Evolutionary conservation across 1,140 invertebrate genomes (phyloP).

Genomic region (Bombus haemorrhoidalis): DNA sequence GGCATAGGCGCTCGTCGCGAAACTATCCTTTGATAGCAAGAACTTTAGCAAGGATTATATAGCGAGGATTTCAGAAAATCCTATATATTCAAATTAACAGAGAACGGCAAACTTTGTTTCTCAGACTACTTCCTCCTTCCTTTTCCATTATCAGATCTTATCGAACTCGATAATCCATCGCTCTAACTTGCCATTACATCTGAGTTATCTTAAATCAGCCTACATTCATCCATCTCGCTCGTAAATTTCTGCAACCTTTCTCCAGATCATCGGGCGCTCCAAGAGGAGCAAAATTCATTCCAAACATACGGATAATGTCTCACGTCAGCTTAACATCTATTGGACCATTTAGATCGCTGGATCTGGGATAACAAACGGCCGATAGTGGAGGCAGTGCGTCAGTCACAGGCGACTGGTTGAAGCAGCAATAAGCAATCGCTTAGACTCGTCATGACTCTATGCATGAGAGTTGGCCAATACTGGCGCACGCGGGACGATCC

Average conservation of each 20-base stretch:
- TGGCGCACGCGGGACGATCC: constrained; percentile 52
- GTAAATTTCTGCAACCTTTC: too few relatives aligned
- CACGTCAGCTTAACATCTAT: neutral
- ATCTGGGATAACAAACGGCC: constrained; percentile 66
- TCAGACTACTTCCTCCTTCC: neutral
- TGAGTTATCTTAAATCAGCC: too few relatives aligned
- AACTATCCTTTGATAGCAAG: too few relatives aligned
- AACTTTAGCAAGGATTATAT: too few relatives aligned
- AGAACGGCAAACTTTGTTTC: too few relatives aligned
- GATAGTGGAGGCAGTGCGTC: constrained; percentile 62
- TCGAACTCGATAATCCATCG: neutral
- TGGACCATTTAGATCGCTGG: neutral
- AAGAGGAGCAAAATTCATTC: neutral
- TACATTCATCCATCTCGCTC: neutral
- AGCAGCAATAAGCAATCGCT: constrained; percentile 73
- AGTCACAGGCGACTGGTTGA: constrained; percentile 60
- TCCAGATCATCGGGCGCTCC: neutral
- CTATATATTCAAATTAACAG: too few relatives aligned
- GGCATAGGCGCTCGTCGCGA: too few relatives aligned
- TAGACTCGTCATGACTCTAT: constrained; percentile 71
- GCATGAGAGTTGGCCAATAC: constrained; percentile 72
- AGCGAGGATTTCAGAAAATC: too few relatives aligned
- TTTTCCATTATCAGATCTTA: neutral
- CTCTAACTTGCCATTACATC: neutral
- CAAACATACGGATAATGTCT: neutral